Conservation (phyloP, 2,888 invertebrate species). For the Acronicta alni region DNA sequence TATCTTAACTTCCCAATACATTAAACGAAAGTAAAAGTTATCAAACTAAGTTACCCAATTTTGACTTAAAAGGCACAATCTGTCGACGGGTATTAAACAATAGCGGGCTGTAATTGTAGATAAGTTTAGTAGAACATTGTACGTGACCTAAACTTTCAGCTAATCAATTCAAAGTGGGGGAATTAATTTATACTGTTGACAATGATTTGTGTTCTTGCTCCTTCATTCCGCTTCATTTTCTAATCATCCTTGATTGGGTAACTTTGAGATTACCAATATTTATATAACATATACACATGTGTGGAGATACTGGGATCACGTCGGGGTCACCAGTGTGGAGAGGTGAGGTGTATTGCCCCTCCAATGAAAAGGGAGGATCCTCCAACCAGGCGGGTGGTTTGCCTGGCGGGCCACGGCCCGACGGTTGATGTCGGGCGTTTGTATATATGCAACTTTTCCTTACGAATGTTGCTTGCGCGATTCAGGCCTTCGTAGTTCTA, state of each 20-base stretch:
- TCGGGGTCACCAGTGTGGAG: too few relatives aligned
- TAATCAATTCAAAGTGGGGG: conserved; percentile 51
- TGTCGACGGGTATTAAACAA: conserved; percentile 48
- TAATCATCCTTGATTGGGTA: background rate
- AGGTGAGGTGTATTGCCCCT: too few relatives aligned
- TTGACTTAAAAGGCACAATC: conserved; percentile 36
- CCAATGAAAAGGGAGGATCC: too few relatives aligned
- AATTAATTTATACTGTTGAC: conserved; percentile 48
- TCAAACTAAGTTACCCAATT: conserved; percentile 30
- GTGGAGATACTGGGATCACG: too few relatives aligned
- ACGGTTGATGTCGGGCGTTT: too few relatives aligned
- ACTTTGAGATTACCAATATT: too few relatives aligned
- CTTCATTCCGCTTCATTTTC: conserved; percentile 20
- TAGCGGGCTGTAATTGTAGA: conserved; percentile 42
- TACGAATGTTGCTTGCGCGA: too few relatives aligned
- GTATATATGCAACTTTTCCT: too few relatives aligned
- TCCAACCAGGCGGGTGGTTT: too few relatives aligned
- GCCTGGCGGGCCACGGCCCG: too few relatives aligned
- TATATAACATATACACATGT: too few relatives aligned
- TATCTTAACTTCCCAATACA: conserved; percentile 8
- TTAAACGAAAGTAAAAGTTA: conserved; percentile 15
- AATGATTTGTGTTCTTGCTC: conserved; percentile 25
- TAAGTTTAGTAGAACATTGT: conserved; percentile 33
- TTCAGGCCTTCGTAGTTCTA: too few relatives aligned
- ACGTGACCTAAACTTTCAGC: conserved; percentile 50